Conservation (phyloP, 2,113 vertebrate species). For the Epinephelus moara region DNA sequence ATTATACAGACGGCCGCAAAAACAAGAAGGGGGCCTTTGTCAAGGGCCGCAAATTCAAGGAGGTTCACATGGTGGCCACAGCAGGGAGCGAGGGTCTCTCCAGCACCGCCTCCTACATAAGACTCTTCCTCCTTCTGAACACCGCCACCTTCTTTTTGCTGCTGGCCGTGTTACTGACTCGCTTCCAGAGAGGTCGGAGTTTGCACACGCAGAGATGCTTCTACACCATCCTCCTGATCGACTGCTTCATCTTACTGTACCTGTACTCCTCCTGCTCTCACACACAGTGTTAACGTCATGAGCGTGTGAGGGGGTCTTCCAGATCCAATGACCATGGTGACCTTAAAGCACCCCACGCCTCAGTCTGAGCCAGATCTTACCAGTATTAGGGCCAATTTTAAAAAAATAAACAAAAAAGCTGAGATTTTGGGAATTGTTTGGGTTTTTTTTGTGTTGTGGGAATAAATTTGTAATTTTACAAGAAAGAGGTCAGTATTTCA, state of each 20-base stretch:
- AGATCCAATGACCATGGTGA: conserved; percentile 16
- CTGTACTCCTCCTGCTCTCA: conserved; percentile 96
- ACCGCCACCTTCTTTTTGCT: conserved; percentile 96
- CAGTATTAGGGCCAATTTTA: conserved; percentile 1
- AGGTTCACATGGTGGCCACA: conserved; percentile 82
- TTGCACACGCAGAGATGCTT: conserved; percentile 93
- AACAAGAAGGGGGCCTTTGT: conserved; percentile 81
- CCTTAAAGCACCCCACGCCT: conserved; percentile 52
- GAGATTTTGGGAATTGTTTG: conserved; percentile 9
- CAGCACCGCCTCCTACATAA: conserved; percentile 89
- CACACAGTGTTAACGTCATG: conserved; percentile 88
- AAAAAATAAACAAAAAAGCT: background rate
- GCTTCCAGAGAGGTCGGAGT: conserved; percentile 91
- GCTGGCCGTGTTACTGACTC: conserved; percentile 91
- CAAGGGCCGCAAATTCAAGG: conserved; percentile 84
- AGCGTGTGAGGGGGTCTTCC: background rate
- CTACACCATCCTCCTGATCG: conserved; percentile 91
- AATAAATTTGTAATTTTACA: conserved; percentile 1
- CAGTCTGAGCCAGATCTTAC: conserved; percentile 61
- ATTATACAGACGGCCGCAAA: conserved; percentile 89
- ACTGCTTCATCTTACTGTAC: conserved; percentile 94
- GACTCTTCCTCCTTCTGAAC: conserved; percentile 94
- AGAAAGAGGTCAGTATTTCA: background rate
- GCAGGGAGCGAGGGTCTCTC: conserved; percentile 81
- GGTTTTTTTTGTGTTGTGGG: background rate